Evolutionary conservation across 2,113 vertebrate genomes (phyloP).

Genomic region (Centropus unirufus): DNA sequence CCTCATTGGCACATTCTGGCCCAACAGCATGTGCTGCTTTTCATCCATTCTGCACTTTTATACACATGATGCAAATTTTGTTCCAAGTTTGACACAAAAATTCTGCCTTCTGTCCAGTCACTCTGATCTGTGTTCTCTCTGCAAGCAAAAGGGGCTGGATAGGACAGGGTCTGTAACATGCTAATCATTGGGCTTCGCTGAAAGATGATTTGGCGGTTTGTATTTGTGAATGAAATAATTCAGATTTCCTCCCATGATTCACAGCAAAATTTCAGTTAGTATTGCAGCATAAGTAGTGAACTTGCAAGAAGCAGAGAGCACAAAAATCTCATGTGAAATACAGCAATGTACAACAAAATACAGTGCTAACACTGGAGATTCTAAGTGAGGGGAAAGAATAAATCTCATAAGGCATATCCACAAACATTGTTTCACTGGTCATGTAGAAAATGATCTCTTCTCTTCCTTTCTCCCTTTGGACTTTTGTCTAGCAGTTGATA

Average conservation of each 20-base stretch:
- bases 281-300: not conserved
- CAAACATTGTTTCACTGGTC: not conserved
- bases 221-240: not conserved
- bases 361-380: not conserved
- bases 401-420: not conserved
- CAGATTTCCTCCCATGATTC: not conserved
- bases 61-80: not conserved
- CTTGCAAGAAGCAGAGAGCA: not conserved
- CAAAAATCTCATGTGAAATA: not conserved
- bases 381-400: not conserved
- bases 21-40: not conserved
- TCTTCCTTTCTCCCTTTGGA: not conserved
- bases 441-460: not conserved
- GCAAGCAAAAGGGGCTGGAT: not conserved
- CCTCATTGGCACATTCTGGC: not conserved
- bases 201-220: not conserved
- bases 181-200: not conserved
- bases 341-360: not conserved
- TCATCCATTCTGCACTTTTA: not conserved
- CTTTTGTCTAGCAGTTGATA: not conserved
- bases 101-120: not conserved
- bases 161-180: not conserved
- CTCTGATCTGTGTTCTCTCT: not conserved
- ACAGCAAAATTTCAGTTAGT: not conserved
- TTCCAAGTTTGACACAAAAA: not conserved